phyloP scores from a whole-genome alignment of 2,888 invertebrate genomes.

The Omphaloscelis lunosa region DNA sequence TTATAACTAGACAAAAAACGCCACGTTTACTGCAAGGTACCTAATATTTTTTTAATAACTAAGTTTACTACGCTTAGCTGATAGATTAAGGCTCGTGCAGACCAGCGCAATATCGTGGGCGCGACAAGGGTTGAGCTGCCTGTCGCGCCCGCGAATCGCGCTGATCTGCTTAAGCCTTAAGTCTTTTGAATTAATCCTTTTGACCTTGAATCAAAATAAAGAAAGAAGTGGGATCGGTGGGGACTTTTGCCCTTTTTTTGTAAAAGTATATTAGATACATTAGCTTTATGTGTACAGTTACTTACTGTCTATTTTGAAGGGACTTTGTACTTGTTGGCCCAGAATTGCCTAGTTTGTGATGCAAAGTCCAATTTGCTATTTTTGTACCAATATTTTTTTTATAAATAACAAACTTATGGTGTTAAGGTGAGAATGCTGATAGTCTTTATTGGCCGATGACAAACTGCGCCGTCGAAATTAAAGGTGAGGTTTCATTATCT shows the following conservation, averaged over 20 bases:
- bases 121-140: too few relatives aligned
- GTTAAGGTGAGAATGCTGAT: not conserved
- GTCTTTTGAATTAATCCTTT: not conserved
- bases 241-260: not conserved
- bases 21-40: constrained; percentile 1
- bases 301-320: not conserved
- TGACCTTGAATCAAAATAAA: not conserved
- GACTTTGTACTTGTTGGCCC: not conserved
- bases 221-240: not conserved
- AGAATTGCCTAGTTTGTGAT: not conserved
- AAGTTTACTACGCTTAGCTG: not conserved
- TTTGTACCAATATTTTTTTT: not conserved
- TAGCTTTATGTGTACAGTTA: not conserved
- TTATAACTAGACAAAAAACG: not conserved
- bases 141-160: too few relatives aligned
- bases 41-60: not conserved
- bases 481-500: not conserved
- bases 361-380: not conserved
- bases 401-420: not conserved
- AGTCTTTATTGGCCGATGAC: not conserved
- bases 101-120: too few relatives aligned
- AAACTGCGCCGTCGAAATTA: not conserved
- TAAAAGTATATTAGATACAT: not conserved
- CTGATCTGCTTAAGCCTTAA: too few relatives aligned
- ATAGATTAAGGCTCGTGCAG: too few relatives aligned